These are phyloP conservation scores for Netelia virgata DNA, from an alignment of 2,888 invertebrate genomes.

Conservation along the genomic window DNA sequence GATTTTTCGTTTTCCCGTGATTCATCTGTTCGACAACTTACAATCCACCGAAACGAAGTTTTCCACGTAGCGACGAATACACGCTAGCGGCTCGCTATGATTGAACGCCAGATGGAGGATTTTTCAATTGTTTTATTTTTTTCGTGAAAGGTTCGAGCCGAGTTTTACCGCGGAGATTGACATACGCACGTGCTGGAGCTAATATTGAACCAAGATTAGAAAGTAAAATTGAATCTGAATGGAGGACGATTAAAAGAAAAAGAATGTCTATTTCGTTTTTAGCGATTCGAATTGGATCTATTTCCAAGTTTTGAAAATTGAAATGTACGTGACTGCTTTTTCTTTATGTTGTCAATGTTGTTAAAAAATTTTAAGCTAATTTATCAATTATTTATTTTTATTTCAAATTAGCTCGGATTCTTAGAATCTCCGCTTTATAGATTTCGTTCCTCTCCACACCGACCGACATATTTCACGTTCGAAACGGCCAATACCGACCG, in stretches of 20 bases:
- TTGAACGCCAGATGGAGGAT: neutral
- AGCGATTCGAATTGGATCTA: no score
- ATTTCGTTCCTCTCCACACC: neutral
- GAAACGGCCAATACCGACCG: neutral
- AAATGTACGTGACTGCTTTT: no score
- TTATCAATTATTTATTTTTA: no score
- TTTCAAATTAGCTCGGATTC: no score
- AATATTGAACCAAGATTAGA: neutral
- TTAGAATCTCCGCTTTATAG: no score
- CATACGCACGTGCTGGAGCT: neutral
- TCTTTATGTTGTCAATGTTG: no score
- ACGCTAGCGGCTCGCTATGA: neutral
- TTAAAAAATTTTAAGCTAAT: no score
- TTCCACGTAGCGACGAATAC: neutral
- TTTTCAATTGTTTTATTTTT: neutral
- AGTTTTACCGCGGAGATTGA: neutral
- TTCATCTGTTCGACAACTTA: neutral
- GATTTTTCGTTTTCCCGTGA: neutral
- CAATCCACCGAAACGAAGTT: neutral
- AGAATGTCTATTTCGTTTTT: no score
- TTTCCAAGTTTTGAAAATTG: no score
- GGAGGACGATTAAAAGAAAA: no score
- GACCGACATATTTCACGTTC: neutral
- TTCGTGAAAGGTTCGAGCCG: neutral
- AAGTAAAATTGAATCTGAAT: neutral